Percentiles rank a stretch among this genome's conserved stretches.
Conservation (phyloP, 2,888 invertebrate genomes). For the Holacanthella duospinosa region DNA sequence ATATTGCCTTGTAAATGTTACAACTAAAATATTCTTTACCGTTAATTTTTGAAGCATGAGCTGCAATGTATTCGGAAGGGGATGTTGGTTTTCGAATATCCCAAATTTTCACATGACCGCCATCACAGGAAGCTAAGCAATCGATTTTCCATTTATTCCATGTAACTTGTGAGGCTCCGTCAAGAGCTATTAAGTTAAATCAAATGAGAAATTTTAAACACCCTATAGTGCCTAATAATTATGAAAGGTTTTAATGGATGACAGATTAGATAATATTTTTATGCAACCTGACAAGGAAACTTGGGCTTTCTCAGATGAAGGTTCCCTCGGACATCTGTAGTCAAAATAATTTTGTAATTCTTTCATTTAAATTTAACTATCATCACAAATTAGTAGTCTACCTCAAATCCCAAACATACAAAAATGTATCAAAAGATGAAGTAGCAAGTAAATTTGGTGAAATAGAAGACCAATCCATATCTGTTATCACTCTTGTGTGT, state of each 20-base stretch:
- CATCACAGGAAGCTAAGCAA: conserved; percentile 84
- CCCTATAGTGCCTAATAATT: too few relatives aligned
- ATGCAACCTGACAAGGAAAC: conserved; percentile 58
- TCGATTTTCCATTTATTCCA: conserved; percentile 80
- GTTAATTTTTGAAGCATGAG: conserved; percentile 60
- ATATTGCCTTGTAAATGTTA: background rate
- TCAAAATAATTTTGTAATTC: background rate
- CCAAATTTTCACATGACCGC: conserved; percentile 92
- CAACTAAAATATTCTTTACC: conserved; percentile 14
- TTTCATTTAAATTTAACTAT: background rate
- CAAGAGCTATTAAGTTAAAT: conserved; percentile 49
- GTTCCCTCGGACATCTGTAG: conserved; percentile 12
- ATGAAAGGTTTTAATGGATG: too few relatives aligned
- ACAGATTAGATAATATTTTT: too few relatives aligned
- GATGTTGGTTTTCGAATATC: conserved; percentile 77
- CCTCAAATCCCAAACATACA: conserved; percentile 52
- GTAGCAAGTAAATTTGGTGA: conserved; percentile 68
- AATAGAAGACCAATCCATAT: conserved; percentile 80
- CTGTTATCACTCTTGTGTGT: conserved; percentile 76
- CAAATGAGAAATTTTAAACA: background rate
- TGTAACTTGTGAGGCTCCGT: conserved; percentile 84
- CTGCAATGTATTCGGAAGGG: conserved; percentile 85
- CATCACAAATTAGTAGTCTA: background rate
- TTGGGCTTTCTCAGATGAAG: conserved; percentile 52
- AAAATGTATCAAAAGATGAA: conserved; percentile 87